Base-by-base conservation (phyloP, 2,888 invertebrate genomes). In the Lissocephala sabroskyi region DNA sequence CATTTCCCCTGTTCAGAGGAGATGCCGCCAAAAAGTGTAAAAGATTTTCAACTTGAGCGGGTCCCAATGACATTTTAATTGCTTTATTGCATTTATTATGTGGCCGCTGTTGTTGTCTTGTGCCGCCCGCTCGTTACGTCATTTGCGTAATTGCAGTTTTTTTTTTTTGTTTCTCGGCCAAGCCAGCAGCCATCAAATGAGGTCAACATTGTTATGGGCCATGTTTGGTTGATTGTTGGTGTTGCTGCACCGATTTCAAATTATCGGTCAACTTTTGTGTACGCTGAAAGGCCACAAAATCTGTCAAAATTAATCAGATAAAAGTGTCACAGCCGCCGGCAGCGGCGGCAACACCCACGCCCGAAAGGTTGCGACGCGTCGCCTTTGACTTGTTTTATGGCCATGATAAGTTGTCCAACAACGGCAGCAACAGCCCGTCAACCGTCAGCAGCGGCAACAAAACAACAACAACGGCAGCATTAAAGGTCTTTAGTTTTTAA, bases 11-110 rank as follows among this genome's bases (percentile, higher is more conserved):
- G 30, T 17, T 13, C 35, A 6, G 13, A 14, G 4, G 1, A n/a
- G 37, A 37, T 18, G 11, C 23, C 23, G 7, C 3, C 3, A 23
- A 23, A 23, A 23, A 23, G 23, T 23, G 23, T 23, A 5, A 23
- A 23, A 7, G 7, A 33, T 23, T 41, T 46, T 49, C 37, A 52
- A 42, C 29, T 44, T 49, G 5, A 19, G 23, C 43, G 41, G 33
- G 52, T 43, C 53, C 56, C 68, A 70, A 76, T 76, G 68, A 70
- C 68, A 71, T 75, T 76, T 79, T 79, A 76, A 76, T 76, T 79
- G 71, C 68, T 78, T 77, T 70, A 71, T 74, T 74, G 75, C 64
- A 56, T 32, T 42, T n/a, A 30, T 32, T 17, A 32, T 42, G 30
- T 41, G 40, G 37, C 51, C 58, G 49, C 50, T 44, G 40, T 46